Percentiles rank a stretch among this genome's conserved stretches.
These are phyloP conservation scores for Catharus minimus DNA, from an alignment of 2,113 vertebrate species.

Conservation along the genomic window DNA sequence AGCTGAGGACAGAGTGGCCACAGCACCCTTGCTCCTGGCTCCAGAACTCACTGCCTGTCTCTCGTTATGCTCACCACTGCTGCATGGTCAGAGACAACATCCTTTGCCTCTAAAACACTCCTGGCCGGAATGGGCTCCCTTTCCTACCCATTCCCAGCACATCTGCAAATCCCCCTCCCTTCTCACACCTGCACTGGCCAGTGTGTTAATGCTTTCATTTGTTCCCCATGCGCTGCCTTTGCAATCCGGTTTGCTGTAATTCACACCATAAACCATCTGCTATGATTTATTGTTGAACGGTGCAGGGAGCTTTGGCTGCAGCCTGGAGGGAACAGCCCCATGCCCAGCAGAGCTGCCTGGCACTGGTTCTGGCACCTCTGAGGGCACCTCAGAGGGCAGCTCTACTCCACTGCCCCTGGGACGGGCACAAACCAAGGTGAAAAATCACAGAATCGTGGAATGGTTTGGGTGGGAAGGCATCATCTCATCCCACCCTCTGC, in stretches of 20 bases:
- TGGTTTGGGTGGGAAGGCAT: not conserved
- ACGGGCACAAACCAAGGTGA: not conserved
- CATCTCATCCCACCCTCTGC: too few relatives aligned
- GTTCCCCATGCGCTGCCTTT: not conserved
- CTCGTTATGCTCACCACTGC: not conserved
- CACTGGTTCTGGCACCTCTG: rapidly evolving
- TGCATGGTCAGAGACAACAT: not conserved
- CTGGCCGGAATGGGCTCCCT: not conserved
- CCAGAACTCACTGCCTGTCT: not conserved
- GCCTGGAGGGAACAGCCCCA: rapidly evolving
- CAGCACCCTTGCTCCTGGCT: not conserved
- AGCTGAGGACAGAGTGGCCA: not conserved
- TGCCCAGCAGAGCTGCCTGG: not conserved
- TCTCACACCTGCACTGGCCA: rapidly evolving
- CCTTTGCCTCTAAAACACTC: not conserved
- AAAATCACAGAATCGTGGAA: not conserved
- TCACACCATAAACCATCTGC: conserved; percentile 34
- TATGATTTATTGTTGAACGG: not conserved
- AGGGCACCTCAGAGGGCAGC: too few relatives aligned
- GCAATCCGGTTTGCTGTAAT: not conserved
- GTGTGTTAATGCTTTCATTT: not conserved
- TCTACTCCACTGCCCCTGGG: rapidly evolving
- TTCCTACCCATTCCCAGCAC: not conserved
- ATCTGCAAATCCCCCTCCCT: not conserved
- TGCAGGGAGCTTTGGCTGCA: not conserved